Evolutionary conservation across 2,888 invertebrate species (phyloP).

Genomic region (Blastobasis lacticolella): DNA sequence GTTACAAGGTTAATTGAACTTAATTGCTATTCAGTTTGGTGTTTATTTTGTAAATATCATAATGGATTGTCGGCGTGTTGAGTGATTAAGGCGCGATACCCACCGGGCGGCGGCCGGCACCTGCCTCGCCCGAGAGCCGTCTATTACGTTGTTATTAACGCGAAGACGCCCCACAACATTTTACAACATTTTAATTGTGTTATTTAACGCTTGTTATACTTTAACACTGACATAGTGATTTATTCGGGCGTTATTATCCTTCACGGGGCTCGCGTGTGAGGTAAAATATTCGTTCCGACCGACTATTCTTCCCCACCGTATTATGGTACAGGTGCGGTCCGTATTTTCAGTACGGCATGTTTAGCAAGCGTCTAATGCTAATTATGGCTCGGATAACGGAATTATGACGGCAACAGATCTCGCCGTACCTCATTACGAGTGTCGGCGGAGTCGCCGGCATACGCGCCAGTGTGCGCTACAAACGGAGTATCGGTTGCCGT

Average conservation of each 20-base stretch:
- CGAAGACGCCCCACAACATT: constrained; percentile 44
- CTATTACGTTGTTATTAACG: constrained; percentile 55
- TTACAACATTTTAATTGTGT: constrained; percentile 58
- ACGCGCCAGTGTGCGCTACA: background rate
- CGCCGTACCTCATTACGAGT: background rate
- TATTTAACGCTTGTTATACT: constrained; percentile 54
- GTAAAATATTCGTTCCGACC: no score
- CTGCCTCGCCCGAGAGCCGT: constrained; percentile 42
- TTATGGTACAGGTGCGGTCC: no score
- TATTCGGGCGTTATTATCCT: constrained; percentile 16
- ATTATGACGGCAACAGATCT: no score
- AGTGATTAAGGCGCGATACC: constrained; percentile 42
- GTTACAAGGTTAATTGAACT: constrained; percentile 29
- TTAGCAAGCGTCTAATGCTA: no score
- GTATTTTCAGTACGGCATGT: no score
- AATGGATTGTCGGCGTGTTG: constrained; percentile 47
- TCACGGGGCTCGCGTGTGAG: no score
- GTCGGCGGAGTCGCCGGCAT: background rate
- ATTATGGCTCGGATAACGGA: no score
- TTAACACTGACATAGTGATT: constrained; percentile 35
- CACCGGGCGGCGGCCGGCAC: constrained; percentile 26
- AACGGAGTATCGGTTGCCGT: constrained; percentile 4
- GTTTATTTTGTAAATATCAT: constrained; percentile 55
- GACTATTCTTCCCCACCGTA: no score
- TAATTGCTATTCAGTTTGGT: constrained; percentile 42